Percentiles rank a stretch among this genome's conserved stretches.
Evolutionary conservation across 1,140 invertebrate species (phyloP).

Genomic region (Octopus bimaculoides): DNA sequence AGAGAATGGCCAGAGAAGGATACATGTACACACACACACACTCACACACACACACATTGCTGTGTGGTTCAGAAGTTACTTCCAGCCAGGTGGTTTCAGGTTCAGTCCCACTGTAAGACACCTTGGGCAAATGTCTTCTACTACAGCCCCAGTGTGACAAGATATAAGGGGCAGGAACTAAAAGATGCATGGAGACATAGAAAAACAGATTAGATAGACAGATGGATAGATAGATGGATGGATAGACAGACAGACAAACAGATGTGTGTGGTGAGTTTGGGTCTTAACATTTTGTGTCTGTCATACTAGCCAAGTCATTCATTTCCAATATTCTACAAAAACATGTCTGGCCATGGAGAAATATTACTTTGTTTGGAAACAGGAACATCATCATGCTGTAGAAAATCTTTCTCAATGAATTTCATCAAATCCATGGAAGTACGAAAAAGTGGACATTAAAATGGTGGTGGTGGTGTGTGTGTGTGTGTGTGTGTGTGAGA

Average conservation of each 20-base stretch:
- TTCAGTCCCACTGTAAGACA: neutral
- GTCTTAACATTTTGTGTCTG: too few relatives aligned
- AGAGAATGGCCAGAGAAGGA: neutral
- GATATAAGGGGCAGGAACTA: neutral
- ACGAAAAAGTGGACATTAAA: constrained; percentile 16
- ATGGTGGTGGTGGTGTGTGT: constrained; percentile 17
- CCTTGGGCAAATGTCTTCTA: neutral
- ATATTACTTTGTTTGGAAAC: neutral
- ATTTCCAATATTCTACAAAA: too few relatives aligned
- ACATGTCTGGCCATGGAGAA: neutral
- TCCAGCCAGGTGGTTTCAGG: too few relatives aligned
- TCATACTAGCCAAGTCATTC: too few relatives aligned
- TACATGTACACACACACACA: neutral
- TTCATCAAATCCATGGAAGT: neutral
- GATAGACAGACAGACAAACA: neutral
- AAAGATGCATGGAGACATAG: neutral
- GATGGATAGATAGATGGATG: neutral
- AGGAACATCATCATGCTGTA: neutral
- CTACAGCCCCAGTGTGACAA: neutral
- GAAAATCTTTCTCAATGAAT: neutral
- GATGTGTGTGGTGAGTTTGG: neutral
- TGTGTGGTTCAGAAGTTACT: neutral
- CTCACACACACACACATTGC: too few relatives aligned
- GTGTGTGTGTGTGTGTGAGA: neutral
- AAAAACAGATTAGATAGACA: neutral